Percentiles rank a stretch among this genome's conserved stretches.
Evolutionary conservation across 2,888 invertebrate species (phyloP).

Genomic region (Xylota sylvarum): DNA sequence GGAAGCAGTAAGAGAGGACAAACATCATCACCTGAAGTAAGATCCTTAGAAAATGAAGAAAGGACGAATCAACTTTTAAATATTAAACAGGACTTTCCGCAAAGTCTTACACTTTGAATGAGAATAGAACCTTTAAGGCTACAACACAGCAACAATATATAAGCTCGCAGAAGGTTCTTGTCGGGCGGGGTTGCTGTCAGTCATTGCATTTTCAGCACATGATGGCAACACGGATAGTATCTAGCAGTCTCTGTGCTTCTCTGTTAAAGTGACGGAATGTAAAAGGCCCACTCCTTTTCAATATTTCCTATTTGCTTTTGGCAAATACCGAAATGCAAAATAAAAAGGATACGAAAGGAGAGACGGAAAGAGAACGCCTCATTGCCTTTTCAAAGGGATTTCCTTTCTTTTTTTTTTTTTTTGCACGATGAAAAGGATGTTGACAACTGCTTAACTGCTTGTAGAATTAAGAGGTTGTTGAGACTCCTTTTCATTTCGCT

Average conservation of each 20-base stretch:
- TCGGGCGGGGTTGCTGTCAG: slow-evolving; percentile 58
- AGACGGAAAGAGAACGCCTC: slow-evolving; percentile 21
- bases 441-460: slow-evolving; percentile 66
- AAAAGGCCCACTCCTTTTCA: slow-evolving; percentile 58
- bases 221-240: slow-evolving; percentile 72
- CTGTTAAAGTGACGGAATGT: slow-evolving; percentile 67
- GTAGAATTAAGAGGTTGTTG: slow-evolving; percentile 69
- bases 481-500: slow-evolving; percentile 63
- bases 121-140: slow-evolving; percentile 24
- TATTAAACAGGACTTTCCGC: slow-evolving; percentile 73
- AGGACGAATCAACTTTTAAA: slow-evolving; percentile 73
- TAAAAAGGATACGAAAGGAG: background rate
- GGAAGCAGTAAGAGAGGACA: slow-evolving; percentile 41
- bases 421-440: slow-evolving; percentile 48
- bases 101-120: slow-evolving; percentile 69
- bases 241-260: slow-evolving; percentile 29
- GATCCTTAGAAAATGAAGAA: slow-evolving; percentile 61
- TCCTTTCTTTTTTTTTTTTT: slow-evolving; percentile 12
- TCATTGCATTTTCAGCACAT: slow-evolving; percentile 74
- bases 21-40: slow-evolving; percentile 75
- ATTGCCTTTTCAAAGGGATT: slow-evolving; percentile 63
- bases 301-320: slow-evolving; percentile 62
- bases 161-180: background rate
- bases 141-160: slow-evolving; percentile 1
- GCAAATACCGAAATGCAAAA: slow-evolving; percentile 60